Evolutionary conservation across 2,113 vertebrate genomes (phyloP), one percentile per base, ranked within the genome.

Genomic region (Atherinomorus stipes): DNA sequence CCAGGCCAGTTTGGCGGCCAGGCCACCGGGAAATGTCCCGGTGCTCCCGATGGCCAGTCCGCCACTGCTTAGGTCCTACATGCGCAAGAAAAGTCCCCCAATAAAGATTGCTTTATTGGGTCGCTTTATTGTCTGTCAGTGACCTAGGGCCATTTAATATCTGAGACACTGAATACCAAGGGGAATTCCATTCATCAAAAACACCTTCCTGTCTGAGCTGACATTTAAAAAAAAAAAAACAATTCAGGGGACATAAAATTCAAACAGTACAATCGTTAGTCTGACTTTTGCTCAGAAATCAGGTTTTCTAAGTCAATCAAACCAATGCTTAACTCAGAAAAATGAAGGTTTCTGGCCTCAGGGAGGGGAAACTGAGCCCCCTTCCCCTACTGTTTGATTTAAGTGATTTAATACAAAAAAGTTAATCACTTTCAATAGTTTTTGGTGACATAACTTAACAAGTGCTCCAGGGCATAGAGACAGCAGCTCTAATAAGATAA

Each of bases 91-190:
- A 45, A 66, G 54, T 52, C 52, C 63, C 10, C 60, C 53, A 76
- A 47, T 88, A 84, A 84, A 71, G 42, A 47, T 47, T 19, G 18
- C 44, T 47, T 47, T 47, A 47, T 47, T 47, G 44, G 18, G 44
- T 47, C 44, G n/a, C 44, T 47, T 13, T 47, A 47, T 47, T 52
- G 62, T 70, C 47, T 76, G 62, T 84, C 60, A 60, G 1, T 75
- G 71, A 79, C 85, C 83, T 9, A 44, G 21, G 71, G 85, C 74
- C 42, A 52, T 84, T 88, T 86, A 87, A 86, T 91, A 91, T 82
- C 79, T 44, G 68, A 80, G 71, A 75, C 78, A 84, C 70, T 84
- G 68, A 84, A 73, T 73, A 80, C 40, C 9, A 13, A 22, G 67
- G 72, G 22, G 23, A 78, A 80, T 85, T 73, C 53, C 44, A 73